Evolutionary conservation across 2,797 vertebrate species (phyloP), one percentile per base, ranked within the genome.

Genomic region (Rhynchotus rufescens): DNA sequence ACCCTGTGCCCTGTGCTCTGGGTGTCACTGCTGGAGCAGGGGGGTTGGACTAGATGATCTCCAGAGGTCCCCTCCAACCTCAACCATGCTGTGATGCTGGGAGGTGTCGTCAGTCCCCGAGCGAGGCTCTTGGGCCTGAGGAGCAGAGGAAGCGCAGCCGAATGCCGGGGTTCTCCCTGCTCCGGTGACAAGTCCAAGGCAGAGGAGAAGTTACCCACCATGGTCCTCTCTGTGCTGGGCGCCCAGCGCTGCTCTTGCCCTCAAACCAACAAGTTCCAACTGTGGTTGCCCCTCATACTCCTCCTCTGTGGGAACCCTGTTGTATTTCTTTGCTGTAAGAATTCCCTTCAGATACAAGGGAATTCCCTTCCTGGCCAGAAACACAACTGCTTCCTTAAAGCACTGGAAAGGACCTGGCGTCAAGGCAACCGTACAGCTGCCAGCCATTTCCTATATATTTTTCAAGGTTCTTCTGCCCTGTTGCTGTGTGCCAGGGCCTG

Each of bases 181-280:
- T 47, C 16, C n/a, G 16, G 52, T 36, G 54, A 79, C 38, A 49
- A 73, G 62, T 34, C 25, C 65, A 80, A n/a, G 40, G 49, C 49
- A 25, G 49, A 26, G 49, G 49, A 26, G 49, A 13, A 51, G 15
- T 56, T 56, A 56, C 17, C 28, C 52, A 30, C 51, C 51, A 6
- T 16, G 26, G 51, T 52, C 51, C 51, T 16, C 51, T 52, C 52
- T 9, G 3, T 19, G 52, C 28, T 30, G 17, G 67, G 72, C 80
- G 40, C 79, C 57, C 67, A 22, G 51, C 59, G 4, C 81, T 96
- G 97, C 97, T 95, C 95, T 92, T 93, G 77, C 77, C 92, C 84
- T 73, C 92, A 94, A 76, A 95, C 90, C 97, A 96, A 97, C 95
- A 95, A 94, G 92, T 98, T 98, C 97, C 98, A 98, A 98, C 98